Evolutionary conservation across 2,797 vertebrate genomes (phyloP), one percentile per base, ranked within the genome.

Genomic region (Paedocypris micromegethes): DNA sequence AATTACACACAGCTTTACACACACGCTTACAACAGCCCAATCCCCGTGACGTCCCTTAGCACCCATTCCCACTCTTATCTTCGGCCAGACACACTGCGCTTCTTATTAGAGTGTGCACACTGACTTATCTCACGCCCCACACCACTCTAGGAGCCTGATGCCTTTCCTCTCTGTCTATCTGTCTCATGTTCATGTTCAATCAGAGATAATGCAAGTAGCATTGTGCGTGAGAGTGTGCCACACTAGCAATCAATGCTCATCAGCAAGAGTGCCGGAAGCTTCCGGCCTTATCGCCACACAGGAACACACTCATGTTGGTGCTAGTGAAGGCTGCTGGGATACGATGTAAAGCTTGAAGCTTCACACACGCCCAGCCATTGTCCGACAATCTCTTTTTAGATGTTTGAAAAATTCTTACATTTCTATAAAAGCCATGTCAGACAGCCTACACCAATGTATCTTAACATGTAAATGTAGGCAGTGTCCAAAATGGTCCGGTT

Each of bases 161-260:
- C 53, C 57, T 42, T 51, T 64, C 53, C 37, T 51, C 48, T 51
- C 42, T 3, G 4, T 63, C 53, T n/a, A 39, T 40, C 47, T 6
- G 41, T 39, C 47, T 56, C 60, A 57, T 45, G 8, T 51, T 44
- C 53, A 9, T 70, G 60, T 70, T 70, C 54, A 70, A 70, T 70
- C 61, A 45, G 6, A 63, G 68, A 70, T 70, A 58, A 70, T 44
- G 53, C 53, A 0, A 23, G 9, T n/a, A n/a, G 60, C 41, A 64
- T 70, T 70, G 68, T 70, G 60, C 64, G 59, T 46, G 60, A 57
- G 53, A 70, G 60, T 51, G 46, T n/a, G 60, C n/a, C 39, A 51
- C 2, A 40, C 41, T 55, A 56, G 45, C 9, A 47, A 70, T 70
- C 60, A 53, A 70, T 70, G 54, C 41, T 52, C 68, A 64, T 70